Base-by-base conservation (phyloP, 1,140 invertebrate species). In the Latrodectus geometricus region DNA sequence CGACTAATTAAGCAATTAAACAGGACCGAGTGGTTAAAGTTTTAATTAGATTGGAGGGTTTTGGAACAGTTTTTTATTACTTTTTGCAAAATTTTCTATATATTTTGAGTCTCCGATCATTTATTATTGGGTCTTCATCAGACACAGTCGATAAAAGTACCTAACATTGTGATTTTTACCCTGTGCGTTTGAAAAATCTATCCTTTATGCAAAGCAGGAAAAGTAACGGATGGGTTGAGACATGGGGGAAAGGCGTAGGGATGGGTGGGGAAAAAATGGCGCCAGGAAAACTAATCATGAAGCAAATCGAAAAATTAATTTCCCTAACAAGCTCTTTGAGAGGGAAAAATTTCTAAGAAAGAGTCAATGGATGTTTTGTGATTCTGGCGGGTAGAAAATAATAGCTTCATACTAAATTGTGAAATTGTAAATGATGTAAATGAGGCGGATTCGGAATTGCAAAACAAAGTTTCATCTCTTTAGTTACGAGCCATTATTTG, bases 1-100 rank as follows among this genome's bases (percentile, higher is more conserved):
- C 65, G 83, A 86, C 83, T 86, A 86, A 86, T 86, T 86, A 86
- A 77, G 83, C 83, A 86, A 86, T 86, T 86, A 77, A 86, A 86
- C 83, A 86, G 83, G 74, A 77, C 74, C 48, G 75, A 86, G 83
- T 86, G 74, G 83, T 86, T 86, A 86, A 86, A 86, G 83, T 86
- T 86, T 86, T 86, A 86, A 86, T 86, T 86, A 86, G 83, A 86
- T 76, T 52, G 74, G 82, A 66, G 73, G 20, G 56, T 23, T 20
- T 21, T 61, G 75, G 14, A 56, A 61, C 61, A 61, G 11, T 61
- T 61, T 61, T 61, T 61, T 61, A 14, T 61, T 61, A 11, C 54
- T 61, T 61, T 61, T 61, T 61, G 54, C 54, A 61, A 61, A 61
- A 61, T 61, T 61, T 17, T 35, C 35, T 35, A 11, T 74, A 74